Percentiles rank a stretch among this genome's conserved stretches.
phyloP scores from a whole-genome alignment of 2,888 invertebrate genomes.

The Punctoribates punctum region DNA sequence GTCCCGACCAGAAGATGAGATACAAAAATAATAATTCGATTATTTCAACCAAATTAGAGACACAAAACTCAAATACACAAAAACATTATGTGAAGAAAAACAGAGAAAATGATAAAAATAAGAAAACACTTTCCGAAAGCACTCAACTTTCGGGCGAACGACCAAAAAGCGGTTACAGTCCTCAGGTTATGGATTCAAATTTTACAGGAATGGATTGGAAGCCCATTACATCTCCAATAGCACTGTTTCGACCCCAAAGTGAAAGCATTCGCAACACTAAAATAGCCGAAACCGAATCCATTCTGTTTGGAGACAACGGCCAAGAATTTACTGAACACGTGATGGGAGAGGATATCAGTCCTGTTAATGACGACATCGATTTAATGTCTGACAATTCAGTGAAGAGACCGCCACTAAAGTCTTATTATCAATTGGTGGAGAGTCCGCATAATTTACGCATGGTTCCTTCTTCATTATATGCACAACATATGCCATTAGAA shows the following conservation, averaged over 20 bases:
- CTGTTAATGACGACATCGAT: background rate
- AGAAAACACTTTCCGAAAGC: background rate
- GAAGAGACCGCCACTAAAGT: background rate
- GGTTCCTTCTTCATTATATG: background rate
- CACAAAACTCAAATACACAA: background rate
- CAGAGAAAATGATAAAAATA: background rate
- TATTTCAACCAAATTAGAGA: background rate
- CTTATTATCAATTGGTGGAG: background rate
- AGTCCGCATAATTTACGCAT: background rate
- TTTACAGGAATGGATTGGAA: conserved; percentile 1
- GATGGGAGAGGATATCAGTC: background rate
- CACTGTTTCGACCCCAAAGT: too few species aligned
- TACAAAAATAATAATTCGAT: background rate
- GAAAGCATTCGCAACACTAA: background rate
- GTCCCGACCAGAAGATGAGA: background rate
- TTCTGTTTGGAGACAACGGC: background rate
- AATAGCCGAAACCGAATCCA: background rate
- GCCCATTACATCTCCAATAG: background rate
- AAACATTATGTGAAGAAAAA: background rate
- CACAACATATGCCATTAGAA: background rate
- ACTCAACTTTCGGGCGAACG: background rate
- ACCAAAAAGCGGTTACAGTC: background rate
- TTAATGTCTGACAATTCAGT: background rate
- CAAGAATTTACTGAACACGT: background rate
- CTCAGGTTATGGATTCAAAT: background rate